Evolutionary conservation across 1,140 invertebrate species (phyloP).

Genomic region (Asobara japonica): DNA sequence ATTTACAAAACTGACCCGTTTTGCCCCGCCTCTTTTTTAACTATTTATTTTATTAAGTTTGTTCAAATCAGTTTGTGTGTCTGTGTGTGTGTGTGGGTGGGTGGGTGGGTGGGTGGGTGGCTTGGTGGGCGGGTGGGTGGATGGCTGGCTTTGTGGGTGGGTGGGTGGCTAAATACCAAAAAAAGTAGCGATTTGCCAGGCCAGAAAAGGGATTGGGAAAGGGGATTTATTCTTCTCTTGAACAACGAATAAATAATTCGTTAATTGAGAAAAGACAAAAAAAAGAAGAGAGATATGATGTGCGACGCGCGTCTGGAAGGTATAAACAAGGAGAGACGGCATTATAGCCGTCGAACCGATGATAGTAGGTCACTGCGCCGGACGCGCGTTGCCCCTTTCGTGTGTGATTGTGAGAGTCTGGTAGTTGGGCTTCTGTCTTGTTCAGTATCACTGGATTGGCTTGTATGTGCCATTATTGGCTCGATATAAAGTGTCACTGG

Average conservation of each 20-base stretch:
- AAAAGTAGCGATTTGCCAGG: not conserved
- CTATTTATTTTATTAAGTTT: no score
- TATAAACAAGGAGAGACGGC: conserved; percentile 34
- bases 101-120: no score
- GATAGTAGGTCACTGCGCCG: conserved; percentile 66
- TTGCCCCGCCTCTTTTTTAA: no score
- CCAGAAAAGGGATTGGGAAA: not conserved
- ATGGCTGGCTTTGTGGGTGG: no score
- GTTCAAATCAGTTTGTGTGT: no score
- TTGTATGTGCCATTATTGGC: not conserved
- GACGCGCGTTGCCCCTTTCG: conserved; percentile 54
- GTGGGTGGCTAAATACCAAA: no score
- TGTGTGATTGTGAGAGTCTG: not conserved
- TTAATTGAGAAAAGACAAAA: conserved; percentile 10
- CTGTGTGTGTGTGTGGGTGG: no score
- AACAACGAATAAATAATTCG: not conserved
- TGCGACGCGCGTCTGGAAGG: conserved; percentile 21
- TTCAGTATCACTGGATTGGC: not conserved
- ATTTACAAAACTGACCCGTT: no score
- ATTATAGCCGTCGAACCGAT: conserved; percentile 53
- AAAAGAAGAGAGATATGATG: conserved; percentile 24
- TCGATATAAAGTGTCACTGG: not conserved
- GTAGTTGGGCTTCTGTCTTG: not conserved
- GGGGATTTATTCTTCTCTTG: no score
- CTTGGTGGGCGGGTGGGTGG: no score